Percentiles rank a stretch among this genome's conserved stretches.
phyloP scores from a whole-genome alignment of 2,113 vertebrate species.

The Hemicordylus capensis region DNA sequence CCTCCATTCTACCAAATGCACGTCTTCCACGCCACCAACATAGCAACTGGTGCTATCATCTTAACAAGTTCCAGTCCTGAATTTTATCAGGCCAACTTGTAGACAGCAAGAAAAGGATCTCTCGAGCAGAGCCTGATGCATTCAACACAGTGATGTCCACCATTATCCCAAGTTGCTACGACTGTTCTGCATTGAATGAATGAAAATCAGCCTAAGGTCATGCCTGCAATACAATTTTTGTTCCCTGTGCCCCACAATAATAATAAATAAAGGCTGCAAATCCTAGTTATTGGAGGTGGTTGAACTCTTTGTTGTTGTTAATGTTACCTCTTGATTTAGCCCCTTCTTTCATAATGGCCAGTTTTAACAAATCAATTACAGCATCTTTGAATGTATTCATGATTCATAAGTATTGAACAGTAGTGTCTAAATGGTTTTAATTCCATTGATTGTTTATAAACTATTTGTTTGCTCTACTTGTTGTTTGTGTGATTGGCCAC shows the following conservation, averaged over 20 bases:
- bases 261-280: conserved; percentile 36
- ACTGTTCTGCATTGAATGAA: not conserved
- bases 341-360: conserved; percentile 39
- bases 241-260: not conserved
- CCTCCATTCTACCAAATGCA: conserved; percentile 6
- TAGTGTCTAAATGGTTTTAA: conserved; percentile 42
- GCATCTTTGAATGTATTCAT: conserved; percentile 62
- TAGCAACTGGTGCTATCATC: not conserved
- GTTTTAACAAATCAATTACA: conserved; percentile 42
- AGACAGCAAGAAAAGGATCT: conserved; percentile 41
- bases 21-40: conserved; percentile 27
- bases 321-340: conserved; percentile 3
- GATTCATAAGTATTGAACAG: conserved; percentile 69
- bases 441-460: conserved; percentile 18
- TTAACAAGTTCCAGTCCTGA: not conserved
- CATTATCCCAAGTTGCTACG: conserved; percentile 4
- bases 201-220: conserved; percentile 13
- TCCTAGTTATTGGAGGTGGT: not conserved
- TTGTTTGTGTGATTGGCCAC: conserved; percentile 59
- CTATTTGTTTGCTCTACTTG: conserved; percentile 41
- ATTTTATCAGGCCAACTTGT: conserved; percentile 13
- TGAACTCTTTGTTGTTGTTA: conserved; percentile 8
- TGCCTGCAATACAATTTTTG: not conserved
- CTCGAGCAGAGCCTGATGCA: not conserved
- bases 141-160: conserved; percentile 1